Conservation (phyloP, 2,888 invertebrate species). For the Charanyca ferruginea region DNA sequence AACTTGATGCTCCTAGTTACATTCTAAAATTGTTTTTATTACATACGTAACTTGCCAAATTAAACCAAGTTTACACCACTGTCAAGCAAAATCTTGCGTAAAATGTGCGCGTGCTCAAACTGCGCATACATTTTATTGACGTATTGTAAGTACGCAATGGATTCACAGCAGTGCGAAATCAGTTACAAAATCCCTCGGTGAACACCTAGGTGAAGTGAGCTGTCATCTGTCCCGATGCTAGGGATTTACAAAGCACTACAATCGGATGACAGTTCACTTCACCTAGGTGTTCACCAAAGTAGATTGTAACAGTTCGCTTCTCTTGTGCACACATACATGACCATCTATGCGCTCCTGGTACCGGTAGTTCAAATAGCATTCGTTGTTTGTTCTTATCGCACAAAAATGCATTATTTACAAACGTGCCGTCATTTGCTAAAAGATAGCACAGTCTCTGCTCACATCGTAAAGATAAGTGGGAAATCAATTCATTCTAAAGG, state of each 20-base stretch:
- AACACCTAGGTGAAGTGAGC: too few species aligned
- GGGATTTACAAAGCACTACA: too few species aligned
- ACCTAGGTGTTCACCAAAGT: too few species aligned
- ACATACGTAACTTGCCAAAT: too few species aligned
- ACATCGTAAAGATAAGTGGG: slow-evolving; percentile 32
- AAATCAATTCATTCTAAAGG: slow-evolving; percentile 26
- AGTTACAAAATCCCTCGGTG: too few species aligned
- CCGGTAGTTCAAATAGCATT: not conserved
- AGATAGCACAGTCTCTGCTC: slow-evolving; percentile 21
- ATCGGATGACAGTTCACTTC: too few species aligned
- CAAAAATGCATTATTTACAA: slow-evolving; percentile 31
- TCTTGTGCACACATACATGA: not conserved
- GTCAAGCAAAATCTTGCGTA: slow-evolving; percentile 6
- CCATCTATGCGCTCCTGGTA: slow-evolving; percentile 10
- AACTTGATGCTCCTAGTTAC: too few species aligned
- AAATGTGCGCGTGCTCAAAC: slow-evolving; percentile 15
- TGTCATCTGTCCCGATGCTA: too few species aligned
- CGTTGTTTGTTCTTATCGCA: slow-evolving; percentile 32
- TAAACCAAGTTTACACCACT: slow-evolving; percentile 6
- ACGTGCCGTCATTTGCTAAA: slow-evolving; percentile 27
- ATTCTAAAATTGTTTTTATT: too few species aligned
- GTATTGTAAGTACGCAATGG: slow-evolving; percentile 1
- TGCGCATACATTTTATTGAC: slow-evolving; percentile 24
- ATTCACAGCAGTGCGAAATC: too few species aligned
- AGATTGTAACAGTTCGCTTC: too few species aligned